phyloP scores from a whole-genome alignment of 1,140 invertebrate genomes.

The Drosophila ficusphila region DNA sequence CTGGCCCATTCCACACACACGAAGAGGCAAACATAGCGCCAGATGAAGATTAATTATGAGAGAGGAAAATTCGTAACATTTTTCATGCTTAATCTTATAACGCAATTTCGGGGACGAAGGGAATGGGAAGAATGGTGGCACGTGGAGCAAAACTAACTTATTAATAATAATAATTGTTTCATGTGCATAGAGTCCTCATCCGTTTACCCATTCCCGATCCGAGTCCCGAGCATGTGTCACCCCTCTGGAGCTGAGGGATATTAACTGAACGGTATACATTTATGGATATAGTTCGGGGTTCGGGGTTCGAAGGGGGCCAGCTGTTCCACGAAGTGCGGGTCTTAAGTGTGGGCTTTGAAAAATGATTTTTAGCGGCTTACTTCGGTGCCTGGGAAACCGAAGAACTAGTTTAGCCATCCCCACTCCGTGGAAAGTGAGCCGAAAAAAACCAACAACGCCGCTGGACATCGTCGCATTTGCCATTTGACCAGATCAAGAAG shows the following conservation, averaged over 20 bases:
- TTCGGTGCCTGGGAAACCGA: conserved; percentile 27
- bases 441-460: conserved; percentile 35
- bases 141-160: conserved; percentile 74
- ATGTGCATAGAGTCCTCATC: conserved; percentile 49
- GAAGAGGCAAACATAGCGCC: conserved; percentile 28
- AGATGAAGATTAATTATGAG: conserved; percentile 77
- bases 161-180: conserved; percentile 81
- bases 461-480: conserved; percentile 41
- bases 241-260: conserved; percentile 2
- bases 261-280: no score
- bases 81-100: conserved; percentile 77
- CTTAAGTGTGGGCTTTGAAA: conserved; percentile 42
- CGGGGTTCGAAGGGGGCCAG: not conserved
- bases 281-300: not conserved
- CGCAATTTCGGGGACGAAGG: conserved; percentile 45
- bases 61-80: conserved; percentile 74
- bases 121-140: conserved; percentile 20
- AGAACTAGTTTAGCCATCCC: conserved; percentile 43
- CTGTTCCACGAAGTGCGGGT: conserved; percentile 11
- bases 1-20: conserved; percentile 1
- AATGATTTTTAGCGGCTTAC: conserved; percentile 53
- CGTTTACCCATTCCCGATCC: not conserved
- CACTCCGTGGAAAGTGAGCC: not conserved
- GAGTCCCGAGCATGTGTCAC: conserved; percentile 18
- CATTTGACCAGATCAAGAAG: conserved; percentile 25